Conservation (phyloP, 2,797 vertebrate genomes). For the Pteronotus mesoamericanus region DNA sequence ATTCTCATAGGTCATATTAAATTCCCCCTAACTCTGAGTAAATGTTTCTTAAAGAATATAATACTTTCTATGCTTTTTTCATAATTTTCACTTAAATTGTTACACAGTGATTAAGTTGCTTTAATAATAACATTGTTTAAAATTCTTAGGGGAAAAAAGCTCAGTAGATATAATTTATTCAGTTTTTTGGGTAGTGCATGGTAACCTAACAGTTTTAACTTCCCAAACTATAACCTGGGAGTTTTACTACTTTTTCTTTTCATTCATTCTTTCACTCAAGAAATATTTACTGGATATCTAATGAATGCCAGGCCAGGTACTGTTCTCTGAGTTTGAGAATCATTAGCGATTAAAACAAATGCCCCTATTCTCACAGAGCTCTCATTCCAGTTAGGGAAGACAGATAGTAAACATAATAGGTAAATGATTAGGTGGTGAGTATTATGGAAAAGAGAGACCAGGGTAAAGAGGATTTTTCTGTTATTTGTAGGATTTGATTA, state of each 20-base stretch:
- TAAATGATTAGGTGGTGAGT: background rate
- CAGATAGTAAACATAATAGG: background rate
- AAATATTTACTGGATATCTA: background rate
- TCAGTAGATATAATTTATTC: background rate
- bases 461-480: background rate
- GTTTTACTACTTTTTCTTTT: background rate
- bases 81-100: background rate
- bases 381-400: background rate
- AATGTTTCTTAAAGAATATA: background rate
- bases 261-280: background rate
- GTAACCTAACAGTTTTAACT: background rate
- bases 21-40: background rate
- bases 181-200: background rate
- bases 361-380: background rate
- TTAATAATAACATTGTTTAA: background rate
- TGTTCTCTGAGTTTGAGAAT: constrained; percentile 3
- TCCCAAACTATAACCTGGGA: background rate
- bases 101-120: background rate
- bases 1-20: constrained; percentile 6
- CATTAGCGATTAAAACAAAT: background rate
- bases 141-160: background rate
- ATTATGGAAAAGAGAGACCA: background rate
- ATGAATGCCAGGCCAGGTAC: background rate
- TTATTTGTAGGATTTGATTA: background rate
- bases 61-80: background rate